These are phyloP conservation scores for Drosophila santomea DNA, from an alignment of 1,140 invertebrate genomes.

Conservation along the genomic window DNA sequence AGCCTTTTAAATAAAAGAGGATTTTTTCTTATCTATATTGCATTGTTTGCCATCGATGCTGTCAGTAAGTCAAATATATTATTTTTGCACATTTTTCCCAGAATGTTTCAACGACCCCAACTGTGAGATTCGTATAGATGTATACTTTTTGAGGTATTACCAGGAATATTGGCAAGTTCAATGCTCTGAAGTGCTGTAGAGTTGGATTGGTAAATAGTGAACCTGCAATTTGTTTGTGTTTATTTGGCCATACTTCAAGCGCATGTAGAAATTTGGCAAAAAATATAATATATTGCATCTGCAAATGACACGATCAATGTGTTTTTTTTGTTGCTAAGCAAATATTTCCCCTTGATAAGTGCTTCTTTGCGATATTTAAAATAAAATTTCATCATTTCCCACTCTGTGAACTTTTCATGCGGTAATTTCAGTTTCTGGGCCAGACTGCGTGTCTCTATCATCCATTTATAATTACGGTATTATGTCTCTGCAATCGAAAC, in stretches of 20 bases:
- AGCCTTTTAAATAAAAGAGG: neutral
- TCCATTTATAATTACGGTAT: slow-evolving; percentile 15
- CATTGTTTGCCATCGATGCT: slow-evolving; percentile 14
- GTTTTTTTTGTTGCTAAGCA: neutral
- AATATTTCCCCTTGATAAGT: neutral
- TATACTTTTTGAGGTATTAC: neutral
- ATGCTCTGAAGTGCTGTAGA: neutral
- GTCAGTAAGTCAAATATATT: slow-evolving; percentile 11
- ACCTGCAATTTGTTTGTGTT: no score
- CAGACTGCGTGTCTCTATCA: slow-evolving; percentile 28
- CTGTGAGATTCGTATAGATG: neutral
- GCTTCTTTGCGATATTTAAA: neutral
- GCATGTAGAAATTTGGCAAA: no score
- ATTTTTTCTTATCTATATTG: neutral
- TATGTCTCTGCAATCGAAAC: slow-evolving; percentile 24
- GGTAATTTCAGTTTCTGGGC: slow-evolving; percentile 2
- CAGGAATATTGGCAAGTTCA: slow-evolving; percentile 2
- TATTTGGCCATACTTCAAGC: no score
- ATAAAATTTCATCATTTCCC: slow-evolving; percentile 1
- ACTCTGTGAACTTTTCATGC: slow-evolving; percentile 10
- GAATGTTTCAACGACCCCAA: slow-evolving; percentile 16
- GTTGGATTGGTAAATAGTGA: neutral
- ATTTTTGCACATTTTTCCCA: slow-evolving; percentile 8
- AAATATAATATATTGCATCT: neutral
- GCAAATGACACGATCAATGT: neutral